These are phyloP conservation scores for Synergus gifuensis DNA, from an alignment of 2,888 invertebrate species.

Conservation along the genomic window DNA sequence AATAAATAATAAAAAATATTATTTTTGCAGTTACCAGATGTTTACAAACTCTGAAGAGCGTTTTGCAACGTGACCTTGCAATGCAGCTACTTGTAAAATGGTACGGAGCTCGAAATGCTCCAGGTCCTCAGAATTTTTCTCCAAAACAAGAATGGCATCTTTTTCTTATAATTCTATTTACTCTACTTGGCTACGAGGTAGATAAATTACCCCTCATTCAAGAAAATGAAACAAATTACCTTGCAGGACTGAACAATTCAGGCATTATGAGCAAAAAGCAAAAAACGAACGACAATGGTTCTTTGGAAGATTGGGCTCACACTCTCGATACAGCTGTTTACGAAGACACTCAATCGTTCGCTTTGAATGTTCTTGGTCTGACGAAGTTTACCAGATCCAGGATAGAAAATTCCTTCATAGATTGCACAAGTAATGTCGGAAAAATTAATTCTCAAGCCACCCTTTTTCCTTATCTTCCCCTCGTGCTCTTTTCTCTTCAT, in stretches of 20 bases:
- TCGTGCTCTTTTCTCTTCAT: conserved; percentile 90
- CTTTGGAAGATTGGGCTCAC: conserved; percentile 90
- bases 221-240: conserved; percentile 76
- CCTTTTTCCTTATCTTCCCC: conserved; percentile 86
- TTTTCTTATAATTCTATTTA: conserved; percentile 82
- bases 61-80: conserved; percentile 87
- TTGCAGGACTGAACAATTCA: conserved; percentile 77
- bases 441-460: conserved; percentile 83
- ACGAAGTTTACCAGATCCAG: conserved; percentile 47
- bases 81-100: conserved; percentile 89
- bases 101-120: conserved; percentile 93
- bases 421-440: conserved; percentile 56
- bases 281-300: conserved; percentile 87
- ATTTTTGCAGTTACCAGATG: conserved; percentile 84
- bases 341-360: conserved; percentile 77
- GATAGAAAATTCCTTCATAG: conserved; percentile 22
- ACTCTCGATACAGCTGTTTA: conserved; percentile 82
- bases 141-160: conserved; percentile 89
- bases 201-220: conserved; percentile 79
- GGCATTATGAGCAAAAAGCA: conserved; percentile 86
- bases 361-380: conserved; percentile 78
- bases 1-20: conserved; percentile 2
- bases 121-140: conserved; percentile 89
- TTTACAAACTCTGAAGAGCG: conserved; percentile 85
- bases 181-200: conserved; percentile 87